Evolutionary conservation across 2,113 vertebrate genomes (phyloP), one percentile per base, ranked within the genome.

Genomic region (Anoura caudifer): DNA sequence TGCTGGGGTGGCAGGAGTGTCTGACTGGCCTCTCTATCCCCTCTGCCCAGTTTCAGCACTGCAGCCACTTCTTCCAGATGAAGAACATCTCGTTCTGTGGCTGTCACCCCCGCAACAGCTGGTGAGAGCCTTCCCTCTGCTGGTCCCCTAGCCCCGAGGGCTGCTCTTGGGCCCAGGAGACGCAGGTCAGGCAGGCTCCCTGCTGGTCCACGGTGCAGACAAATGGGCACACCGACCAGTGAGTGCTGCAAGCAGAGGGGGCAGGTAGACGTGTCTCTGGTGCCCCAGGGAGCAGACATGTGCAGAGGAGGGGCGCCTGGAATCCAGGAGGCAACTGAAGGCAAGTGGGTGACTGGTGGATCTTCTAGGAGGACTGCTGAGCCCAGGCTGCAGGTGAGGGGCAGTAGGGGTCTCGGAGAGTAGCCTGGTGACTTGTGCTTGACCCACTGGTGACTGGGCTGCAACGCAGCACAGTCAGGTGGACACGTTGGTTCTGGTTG

Each of bases 31-130:
- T 26, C 19, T 14, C 38, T 47, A 54, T 54, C 7, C 3, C n/a
- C 52, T 76, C 36, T 96, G 63, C 15, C 45, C 75, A 99, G 99
- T 99, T 99, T 81, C 99, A 99, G 98, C 99, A 98, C 95, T 99
- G 99, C 98, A 99, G 99, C 98, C 99, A 99, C 98, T 99, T 99
- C 98, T 99, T 99, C 98, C 99, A 99, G 98, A 99, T 99, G 99
- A 99, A 99, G 98, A 99, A 99, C 98, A 99, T 99, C 97, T 99
- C 99, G 0, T 99, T 99, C 98, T 99, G 99, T 0, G 99, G 99
- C 73, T 99, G 99, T 95, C 99, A 99, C 95, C 99, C 99, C n/a
- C 99, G 99, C 94, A 99, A 99, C 98, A 99, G 99, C 98, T 99
- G 99, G 99, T 99, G 98, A 98, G 99, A 88, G 7, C 50, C 80